Evolutionary conservation across 2,888 invertebrate species (phyloP).

Genomic region (Gerosis bhagava): DNA sequence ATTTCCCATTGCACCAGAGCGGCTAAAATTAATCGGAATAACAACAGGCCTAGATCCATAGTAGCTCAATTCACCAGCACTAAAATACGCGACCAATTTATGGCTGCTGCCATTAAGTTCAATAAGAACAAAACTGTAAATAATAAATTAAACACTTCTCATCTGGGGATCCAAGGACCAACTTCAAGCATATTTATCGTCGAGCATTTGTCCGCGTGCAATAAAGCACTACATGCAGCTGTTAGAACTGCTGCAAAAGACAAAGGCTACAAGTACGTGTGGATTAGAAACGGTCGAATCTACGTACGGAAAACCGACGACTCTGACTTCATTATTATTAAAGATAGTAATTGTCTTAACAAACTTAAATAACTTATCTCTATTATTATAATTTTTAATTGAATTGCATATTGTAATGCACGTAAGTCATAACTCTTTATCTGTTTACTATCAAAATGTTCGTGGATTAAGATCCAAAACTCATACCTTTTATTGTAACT

Average conservation of each 20-base stretch:
- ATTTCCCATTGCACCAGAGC: constrained; percentile 5
- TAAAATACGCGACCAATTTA: constrained; percentile 2
- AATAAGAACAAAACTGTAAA: constrained; percentile 18
- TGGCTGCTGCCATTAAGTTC: constrained; percentile 23
- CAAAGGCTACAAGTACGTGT: neutral
- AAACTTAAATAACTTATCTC: neutral
- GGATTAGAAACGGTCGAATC: neutral
- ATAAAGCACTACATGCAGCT: neutral
- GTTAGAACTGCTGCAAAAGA: neutral
- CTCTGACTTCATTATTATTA: neutral
- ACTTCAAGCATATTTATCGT: no score
- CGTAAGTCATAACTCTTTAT: no score
- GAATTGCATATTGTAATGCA: no score
- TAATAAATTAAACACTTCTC: constrained; percentile 30
- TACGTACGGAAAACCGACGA: neutral
- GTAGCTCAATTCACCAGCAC: neutral
- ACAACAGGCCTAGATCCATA: constrained; percentile 5
- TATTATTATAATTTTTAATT: neutral
- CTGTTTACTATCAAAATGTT: no score
- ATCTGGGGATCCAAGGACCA: constrained; percentile 29
- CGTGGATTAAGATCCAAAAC: no score
- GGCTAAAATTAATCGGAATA: constrained; percentile 5
- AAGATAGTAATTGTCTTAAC: neutral
- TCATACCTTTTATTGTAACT: no score
- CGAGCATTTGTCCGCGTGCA: constrained; percentile 4